Conservation (phyloP, 2,113 vertebrate genomes). For the Crotalus tigris region DNA sequence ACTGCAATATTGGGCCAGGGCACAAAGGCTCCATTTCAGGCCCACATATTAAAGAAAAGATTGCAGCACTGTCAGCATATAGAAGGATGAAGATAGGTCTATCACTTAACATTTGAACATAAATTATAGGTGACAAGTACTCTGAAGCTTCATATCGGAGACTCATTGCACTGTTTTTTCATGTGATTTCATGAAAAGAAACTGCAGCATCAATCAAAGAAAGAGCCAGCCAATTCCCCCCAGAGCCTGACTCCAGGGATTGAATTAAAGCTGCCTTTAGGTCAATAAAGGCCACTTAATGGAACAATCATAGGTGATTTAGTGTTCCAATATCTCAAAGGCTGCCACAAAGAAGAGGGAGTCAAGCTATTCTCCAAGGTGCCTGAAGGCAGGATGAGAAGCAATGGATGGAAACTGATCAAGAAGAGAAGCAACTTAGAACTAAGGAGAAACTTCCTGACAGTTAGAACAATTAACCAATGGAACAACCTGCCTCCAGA, state of each 20-base stretch:
- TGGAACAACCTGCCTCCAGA: too few relatives aligned
- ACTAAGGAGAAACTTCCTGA: too few relatives aligned
- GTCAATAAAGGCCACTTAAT: neutral
- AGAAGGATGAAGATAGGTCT: neutral
- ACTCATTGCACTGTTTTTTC: neutral
- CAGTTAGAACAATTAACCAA: too few relatives aligned
- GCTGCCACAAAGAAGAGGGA: too few relatives aligned
- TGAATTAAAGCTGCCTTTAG: neutral
- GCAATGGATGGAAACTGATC: too few relatives aligned
- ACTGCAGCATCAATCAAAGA: neutral
- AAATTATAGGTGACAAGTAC: neutral
- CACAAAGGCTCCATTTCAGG: neutral
- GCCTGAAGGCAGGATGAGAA: too few relatives aligned
- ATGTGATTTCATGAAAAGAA: neutral
- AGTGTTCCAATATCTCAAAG: too few relatives aligned
- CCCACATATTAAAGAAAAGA: neutral
- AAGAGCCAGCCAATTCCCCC: neutral
- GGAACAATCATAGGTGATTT: neutral
- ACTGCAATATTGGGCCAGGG: neutral
- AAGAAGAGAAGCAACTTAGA: too few relatives aligned
- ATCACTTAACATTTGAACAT: neutral
- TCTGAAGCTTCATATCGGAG: neutral
- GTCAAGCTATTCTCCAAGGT: too few relatives aligned
- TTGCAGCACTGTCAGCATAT: neutral
- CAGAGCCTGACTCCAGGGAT: neutral